Evolutionary conservation across 2,797 vertebrate species (phyloP).

Genomic region (Sebastes taczanowskii): DNA sequence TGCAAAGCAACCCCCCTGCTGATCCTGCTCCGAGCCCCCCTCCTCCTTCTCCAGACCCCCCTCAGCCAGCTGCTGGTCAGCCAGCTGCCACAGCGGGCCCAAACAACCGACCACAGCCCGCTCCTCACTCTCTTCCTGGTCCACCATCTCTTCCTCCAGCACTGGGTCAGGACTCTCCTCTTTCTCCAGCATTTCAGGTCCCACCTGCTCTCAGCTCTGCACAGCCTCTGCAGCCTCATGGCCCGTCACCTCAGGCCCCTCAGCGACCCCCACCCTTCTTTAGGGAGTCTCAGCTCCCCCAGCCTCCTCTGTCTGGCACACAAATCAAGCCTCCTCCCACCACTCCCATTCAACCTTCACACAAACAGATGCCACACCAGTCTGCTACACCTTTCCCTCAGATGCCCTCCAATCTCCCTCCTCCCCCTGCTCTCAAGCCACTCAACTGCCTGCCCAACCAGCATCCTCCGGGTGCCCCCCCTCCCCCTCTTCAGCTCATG

Average conservation of each 20-base stretch:
- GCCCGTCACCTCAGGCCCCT: slow-evolving; percentile 49
- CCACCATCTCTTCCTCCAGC: slow-evolving; percentile 69
- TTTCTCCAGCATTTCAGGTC: slow-evolving; percentile 83
- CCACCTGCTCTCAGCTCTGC: slow-evolving; percentile 68
- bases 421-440: slow-evolving; percentile 95
- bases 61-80: slow-evolving; percentile 60
- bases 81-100: slow-evolving; percentile 43
- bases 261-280: slow-evolving; percentile 71
- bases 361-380: slow-evolving; percentile 90
- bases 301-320: slow-evolving; percentile 85
- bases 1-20: slow-evolving; percentile 73
- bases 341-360: slow-evolving; percentile 91
- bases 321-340: slow-evolving; percentile 97
- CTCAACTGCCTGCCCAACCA: slow-evolving; percentile 89
- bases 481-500: slow-evolving; percentile 96
- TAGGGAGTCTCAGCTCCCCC: slow-evolving; percentile 72
- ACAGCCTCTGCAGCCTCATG: slow-evolving; percentile 71
- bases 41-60: slow-evolving; percentile 74
- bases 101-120: slow-evolving; percentile 49
- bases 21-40: slow-evolving; percentile 81
- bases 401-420: slow-evolving; percentile 95
- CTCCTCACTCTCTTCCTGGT: slow-evolving; percentile 74
- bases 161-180: slow-evolving; percentile 63
- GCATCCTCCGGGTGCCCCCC: slow-evolving; percentile 92
- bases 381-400: slow-evolving; percentile 89